Conservation (phyloP, 2,888 invertebrate species). For the Xylophagus ater region DNA sequence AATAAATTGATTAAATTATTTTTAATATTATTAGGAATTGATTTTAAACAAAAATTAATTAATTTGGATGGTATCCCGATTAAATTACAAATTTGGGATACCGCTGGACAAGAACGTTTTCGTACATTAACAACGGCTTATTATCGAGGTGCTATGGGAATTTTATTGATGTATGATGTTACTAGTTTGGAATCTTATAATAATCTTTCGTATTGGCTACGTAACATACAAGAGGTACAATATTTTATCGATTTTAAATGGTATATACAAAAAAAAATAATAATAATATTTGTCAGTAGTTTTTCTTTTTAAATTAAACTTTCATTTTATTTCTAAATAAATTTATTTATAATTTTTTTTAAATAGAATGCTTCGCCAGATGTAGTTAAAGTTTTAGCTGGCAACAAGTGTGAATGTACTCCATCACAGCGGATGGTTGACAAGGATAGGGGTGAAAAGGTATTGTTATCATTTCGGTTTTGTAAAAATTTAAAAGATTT, state of each 20-base stretch:
- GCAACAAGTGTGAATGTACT: constrained; percentile 73
- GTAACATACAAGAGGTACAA: constrained; percentile 79
- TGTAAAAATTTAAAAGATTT: background rate
- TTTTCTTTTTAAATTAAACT: constrained; percentile 13
- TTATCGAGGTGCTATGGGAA: constrained; percentile 84
- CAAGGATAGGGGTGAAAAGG: constrained; percentile 70
- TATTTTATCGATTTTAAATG: too few relatives aligned
- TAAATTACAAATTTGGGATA: constrained; percentile 65
- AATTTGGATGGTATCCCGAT: constrained; percentile 77
- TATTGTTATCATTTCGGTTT: too few relatives aligned
- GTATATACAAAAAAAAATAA: too few relatives aligned
- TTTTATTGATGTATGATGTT: constrained; percentile 82
- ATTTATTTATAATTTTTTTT: constrained; percentile 12
- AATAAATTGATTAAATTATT: too few relatives aligned
- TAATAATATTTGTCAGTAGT: background rate
- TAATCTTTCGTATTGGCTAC: constrained; percentile 79
- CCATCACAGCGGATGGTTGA: constrained; percentile 65
- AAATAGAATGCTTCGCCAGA: constrained; percentile 74
- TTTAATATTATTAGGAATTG: constrained; percentile 53
- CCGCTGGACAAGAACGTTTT: constrained; percentile 53
- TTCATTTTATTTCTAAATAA: constrained; percentile 1
- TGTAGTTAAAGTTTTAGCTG: constrained; percentile 74
- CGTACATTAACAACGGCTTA: constrained; percentile 79
- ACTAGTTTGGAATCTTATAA: constrained; percentile 84
- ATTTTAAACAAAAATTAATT: constrained; percentile 82